Evolutionary conservation across 30 jellyfish, hydroid and myxozoan species (phyloP).

Genomic region (Cassiopea andromeda): DNA sequence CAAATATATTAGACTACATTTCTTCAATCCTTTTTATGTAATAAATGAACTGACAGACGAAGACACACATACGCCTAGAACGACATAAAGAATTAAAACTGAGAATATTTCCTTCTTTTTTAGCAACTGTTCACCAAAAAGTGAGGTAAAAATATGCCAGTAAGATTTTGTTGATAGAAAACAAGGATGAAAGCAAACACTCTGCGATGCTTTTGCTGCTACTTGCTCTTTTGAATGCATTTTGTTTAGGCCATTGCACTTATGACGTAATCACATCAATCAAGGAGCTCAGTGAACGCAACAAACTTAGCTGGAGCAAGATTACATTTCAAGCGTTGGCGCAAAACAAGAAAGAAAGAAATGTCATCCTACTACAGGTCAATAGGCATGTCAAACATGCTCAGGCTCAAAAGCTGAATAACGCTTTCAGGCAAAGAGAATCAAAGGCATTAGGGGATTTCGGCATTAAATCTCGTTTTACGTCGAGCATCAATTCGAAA

Average conservation of each 20-base stretch:
- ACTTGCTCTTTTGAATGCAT: constrained; percentile 31
- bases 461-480: background rate
- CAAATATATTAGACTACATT: no score
- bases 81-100: background rate
- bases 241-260: constrained; percentile 38
- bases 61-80: no score
- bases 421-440: background rate
- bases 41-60: no score
- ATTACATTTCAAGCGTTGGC: background rate
- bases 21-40: no score
- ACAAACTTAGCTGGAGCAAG: background rate
- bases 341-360: background rate
- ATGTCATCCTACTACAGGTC: background rate
- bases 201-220: constrained; percentile 75
- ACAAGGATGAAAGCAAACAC: constrained; percentile 72
- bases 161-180: constrained; percentile 13
- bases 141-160: background rate
- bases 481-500: background rate
- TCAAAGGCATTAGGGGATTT: background rate
- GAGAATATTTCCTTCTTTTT: background rate
- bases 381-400: background rate
- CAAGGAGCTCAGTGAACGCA: background rate
- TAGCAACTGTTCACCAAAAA: background rate
- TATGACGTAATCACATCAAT: background rate
- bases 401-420: background rate